Conservation (phyloP, 2,888 invertebrate genomes). For the Creontiades dilutus region DNA sequence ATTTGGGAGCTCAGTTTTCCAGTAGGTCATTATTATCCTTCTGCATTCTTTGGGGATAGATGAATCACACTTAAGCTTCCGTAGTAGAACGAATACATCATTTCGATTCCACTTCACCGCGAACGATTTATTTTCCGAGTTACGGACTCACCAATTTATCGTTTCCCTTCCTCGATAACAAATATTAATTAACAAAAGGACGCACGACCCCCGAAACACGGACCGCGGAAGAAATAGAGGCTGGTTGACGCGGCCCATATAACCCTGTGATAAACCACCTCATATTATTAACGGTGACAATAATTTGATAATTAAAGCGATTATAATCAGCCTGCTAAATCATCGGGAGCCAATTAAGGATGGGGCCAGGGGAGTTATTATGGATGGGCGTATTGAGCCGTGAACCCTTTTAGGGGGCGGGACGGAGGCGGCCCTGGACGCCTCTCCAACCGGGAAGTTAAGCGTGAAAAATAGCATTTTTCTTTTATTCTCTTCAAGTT, state of each 20-base stretch:
- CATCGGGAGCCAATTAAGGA: conserved; percentile 54
- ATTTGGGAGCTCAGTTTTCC: too few species aligned
- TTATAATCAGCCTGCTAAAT: conserved; percentile 63
- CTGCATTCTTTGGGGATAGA: too few species aligned
- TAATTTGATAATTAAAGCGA: conserved; percentile 52
- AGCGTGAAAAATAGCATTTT: not conserved
- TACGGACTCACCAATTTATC: not conserved
- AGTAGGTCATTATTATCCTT: too few species aligned
- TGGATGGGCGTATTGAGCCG: conserved; percentile 53
- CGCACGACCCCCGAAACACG: not conserved
- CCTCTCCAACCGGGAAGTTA: conserved; percentile 40
- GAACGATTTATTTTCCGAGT: not conserved
- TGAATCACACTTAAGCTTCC: not conserved
- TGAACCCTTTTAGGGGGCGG: not conserved
- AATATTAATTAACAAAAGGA: conserved; percentile 4
- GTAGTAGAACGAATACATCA: not conserved
- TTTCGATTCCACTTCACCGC: not conserved
- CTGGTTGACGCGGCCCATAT: conserved; percentile 42
- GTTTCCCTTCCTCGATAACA: conserved; percentile 9
- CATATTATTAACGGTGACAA: conserved; percentile 42
- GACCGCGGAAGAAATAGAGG: conserved; percentile 35
- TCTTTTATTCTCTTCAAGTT: not conserved
- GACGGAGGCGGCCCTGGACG: conserved; percentile 20
- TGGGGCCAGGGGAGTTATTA: conserved; percentile 21
- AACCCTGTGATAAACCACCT: not conserved